phyloP scores from a whole-genome alignment of 2,888 invertebrate genomes.

The Diploptera punctata region DNA sequence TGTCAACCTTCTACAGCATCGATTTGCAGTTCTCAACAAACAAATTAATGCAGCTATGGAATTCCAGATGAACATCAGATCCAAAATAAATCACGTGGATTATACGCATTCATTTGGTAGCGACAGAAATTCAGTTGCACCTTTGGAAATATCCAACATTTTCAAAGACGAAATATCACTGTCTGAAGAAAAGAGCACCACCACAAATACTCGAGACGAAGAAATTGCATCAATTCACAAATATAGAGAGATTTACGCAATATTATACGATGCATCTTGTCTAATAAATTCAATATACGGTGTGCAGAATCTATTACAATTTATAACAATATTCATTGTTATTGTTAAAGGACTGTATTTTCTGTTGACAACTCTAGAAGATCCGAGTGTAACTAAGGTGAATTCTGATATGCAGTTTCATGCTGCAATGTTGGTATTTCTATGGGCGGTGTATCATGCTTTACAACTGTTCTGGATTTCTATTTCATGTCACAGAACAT shows the following conservation, averaged over 20 bases:
- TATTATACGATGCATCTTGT: neutral
- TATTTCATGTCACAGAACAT: neutral
- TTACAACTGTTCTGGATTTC: neutral
- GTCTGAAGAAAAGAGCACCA: no score
- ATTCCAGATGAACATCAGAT: neutral
- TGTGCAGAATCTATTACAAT: neutral
- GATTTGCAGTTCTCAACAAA: neutral
- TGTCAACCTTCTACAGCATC: neutral
- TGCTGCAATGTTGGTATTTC: neutral
- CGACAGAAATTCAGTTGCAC: no score
- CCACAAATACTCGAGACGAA: no score
- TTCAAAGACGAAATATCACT: no score
- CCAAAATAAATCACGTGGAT: no score
- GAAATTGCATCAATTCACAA: no score
- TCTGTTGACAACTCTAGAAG: neutral
- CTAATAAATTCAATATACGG: neutral
- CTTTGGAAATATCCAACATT: no score
- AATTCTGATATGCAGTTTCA: neutral
- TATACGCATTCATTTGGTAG: no score
- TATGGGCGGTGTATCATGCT: neutral
- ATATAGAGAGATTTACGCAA: no score
- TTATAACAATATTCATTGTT: neutral
- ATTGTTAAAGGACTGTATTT: constrained; percentile 13
- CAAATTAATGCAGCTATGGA: neutral
- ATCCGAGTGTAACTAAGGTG: neutral